phyloP scores from a whole-genome alignment of 2,797 vertebrate genomes.

The Parauchenoglanis punctatus region DNA sequence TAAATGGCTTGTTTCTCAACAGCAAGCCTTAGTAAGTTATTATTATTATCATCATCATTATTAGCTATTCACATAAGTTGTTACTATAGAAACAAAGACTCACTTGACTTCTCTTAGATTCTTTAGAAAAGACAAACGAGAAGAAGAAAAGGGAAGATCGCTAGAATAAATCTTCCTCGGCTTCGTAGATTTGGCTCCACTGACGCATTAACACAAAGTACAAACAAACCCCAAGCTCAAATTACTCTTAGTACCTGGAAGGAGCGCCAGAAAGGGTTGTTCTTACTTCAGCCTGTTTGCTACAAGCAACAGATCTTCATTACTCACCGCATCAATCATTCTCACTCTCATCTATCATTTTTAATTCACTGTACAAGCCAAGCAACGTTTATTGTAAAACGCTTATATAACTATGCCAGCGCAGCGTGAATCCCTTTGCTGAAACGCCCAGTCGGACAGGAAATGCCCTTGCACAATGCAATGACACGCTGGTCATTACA shows the following conservation, averaged over 20 bases:
- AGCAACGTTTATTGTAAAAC: background rate
- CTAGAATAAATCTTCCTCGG: background rate
- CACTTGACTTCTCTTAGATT: background rate
- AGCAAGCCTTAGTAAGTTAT: background rate
- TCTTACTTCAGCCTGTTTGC: background rate
- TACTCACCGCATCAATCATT: background rate
- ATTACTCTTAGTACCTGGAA: background rate
- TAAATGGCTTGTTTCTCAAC: background rate
- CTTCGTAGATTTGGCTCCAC: background rate
- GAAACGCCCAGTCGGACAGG: slow-evolving; percentile 10
- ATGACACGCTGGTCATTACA: background rate
- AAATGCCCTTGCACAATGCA: slow-evolving; percentile 13
- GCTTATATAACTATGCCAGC: slow-evolving; percentile 3
- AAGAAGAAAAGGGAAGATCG: background rate
- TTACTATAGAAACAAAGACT: background rate
- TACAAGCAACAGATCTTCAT: background rate
- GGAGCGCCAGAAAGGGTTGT: slow-evolving; percentile 16
- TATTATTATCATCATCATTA: background rate
- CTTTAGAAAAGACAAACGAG: background rate
- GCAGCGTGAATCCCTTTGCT: background rate
- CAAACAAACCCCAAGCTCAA: slow-evolving; percentile 2
- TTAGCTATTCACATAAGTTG: background rate
- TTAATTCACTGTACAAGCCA: background rate
- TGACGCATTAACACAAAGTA: background rate
- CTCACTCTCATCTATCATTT: background rate